These are phyloP conservation scores for Propsilocerus akamusi DNA, from an alignment of 1,140 invertebrate species.

Conservation along the genomic window DNA sequence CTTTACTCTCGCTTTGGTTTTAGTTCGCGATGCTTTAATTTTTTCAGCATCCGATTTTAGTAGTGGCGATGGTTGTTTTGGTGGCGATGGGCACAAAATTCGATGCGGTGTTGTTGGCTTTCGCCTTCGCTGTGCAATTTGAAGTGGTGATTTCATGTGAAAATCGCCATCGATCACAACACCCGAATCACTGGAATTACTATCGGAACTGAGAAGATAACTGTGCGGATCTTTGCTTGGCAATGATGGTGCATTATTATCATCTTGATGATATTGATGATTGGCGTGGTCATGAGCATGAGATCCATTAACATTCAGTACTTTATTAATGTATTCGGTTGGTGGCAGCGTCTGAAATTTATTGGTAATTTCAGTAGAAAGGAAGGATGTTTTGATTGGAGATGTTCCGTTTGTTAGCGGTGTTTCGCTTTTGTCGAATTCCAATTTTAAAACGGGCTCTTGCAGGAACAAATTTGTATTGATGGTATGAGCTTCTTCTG, in stretches of 20 bases:
- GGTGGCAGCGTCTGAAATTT: slow-evolving; percentile 19
- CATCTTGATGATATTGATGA: neutral
- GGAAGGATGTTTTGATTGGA: neutral
- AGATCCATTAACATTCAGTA: slow-evolving; percentile 15
- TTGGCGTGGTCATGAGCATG: slow-evolving; percentile 16
- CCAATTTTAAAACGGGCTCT: slow-evolving; percentile 19
- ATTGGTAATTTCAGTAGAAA: neutral
- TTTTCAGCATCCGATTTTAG: neutral
- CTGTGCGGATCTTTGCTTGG: slow-evolving; percentile 1
- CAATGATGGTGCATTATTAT: neutral
- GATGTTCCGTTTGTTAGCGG: neutral
- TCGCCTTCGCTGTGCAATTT: slow-evolving; percentile 7
- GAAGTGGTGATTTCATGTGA: slow-evolving; percentile 6
- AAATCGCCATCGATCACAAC: slow-evolving; percentile 13
- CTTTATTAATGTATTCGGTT: slow-evolving; percentile 21
- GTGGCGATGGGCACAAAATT: slow-evolving; percentile 21
- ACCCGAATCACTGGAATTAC: slow-evolving; percentile 23
- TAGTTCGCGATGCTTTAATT: neutral
- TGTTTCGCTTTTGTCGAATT: slow-evolving; percentile 16
- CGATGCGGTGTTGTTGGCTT: slow-evolving; percentile 24
- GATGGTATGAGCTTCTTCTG: slow-evolving; percentile 8
- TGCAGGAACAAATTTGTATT: slow-evolving; percentile 22
- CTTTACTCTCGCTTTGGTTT: neutral
- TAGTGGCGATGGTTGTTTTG: slow-evolving; percentile 10
- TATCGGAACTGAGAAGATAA: slow-evolving; percentile 17